These are phyloP conservation scores for Gymnodraco acuticeps DNA, from an alignment of 2,797 vertebrate species.

Conservation along the genomic window DNA sequence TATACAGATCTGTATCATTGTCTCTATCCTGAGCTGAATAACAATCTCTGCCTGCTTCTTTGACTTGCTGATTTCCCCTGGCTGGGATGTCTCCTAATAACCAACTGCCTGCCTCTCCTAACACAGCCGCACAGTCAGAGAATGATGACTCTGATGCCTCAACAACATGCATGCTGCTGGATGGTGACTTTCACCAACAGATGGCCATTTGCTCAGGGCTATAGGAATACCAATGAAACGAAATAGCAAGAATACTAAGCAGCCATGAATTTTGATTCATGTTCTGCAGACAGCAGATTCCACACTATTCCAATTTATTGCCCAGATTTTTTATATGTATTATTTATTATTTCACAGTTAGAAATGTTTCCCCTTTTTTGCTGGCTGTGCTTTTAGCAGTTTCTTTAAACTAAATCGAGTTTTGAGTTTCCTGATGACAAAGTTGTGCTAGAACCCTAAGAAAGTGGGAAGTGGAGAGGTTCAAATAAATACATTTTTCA, in stretches of 20 bases:
- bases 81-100: constrained; percentile 47
- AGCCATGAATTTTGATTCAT: constrained; percentile 38
- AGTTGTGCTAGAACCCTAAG: constrained; percentile 12
- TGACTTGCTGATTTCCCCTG: constrained; percentile 54
- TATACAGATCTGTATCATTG: constrained; percentile 42
- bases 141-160: constrained; percentile 53
- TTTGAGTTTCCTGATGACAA: constrained; percentile 24
- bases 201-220: constrained; percentile 67
- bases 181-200: constrained; percentile 56
- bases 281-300: constrained; percentile 20
- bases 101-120: constrained; percentile 29
- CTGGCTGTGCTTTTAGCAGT: constrained; percentile 11
- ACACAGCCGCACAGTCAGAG: constrained; percentile 46
- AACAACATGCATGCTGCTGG: constrained; percentile 50
- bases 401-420: neutral
- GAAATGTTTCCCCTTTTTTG: neutral
- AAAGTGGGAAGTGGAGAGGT: constrained; percentile 8
- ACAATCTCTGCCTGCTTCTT: constrained; percentile 48
- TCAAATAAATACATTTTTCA: constrained; percentile 41
- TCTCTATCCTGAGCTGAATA: constrained; percentile 52
- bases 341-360: constrained; percentile 8
- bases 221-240: constrained; percentile 43
- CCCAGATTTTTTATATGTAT: neutral
- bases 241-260: constrained; percentile 54
- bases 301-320: constrained; percentile 1